Base-by-base conservation (phyloP, 2,888 invertebrate species). In the Lycophotia porphyrea region DNA sequence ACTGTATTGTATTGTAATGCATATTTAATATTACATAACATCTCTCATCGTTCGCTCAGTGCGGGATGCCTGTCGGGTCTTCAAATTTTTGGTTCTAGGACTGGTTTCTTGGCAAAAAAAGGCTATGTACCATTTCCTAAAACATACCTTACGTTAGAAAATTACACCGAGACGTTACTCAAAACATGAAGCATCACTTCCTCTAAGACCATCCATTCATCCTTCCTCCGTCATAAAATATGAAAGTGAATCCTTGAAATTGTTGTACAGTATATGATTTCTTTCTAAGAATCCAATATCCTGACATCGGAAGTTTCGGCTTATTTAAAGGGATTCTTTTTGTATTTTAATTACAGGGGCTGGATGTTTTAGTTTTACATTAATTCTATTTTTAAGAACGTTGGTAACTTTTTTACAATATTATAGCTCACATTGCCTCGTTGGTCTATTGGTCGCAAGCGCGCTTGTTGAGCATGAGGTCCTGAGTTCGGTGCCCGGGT, bases 261-360 rank as follows among this genome's bases (percentile, higher is more conserved):
- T 21, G n/a, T 61, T 47, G 24, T 4, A 31, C 18, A 55, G 47
- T 65, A 69, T 47, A 27, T 52, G 36, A 66, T 61, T 78, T 70
- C 27, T 39, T 47, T 76, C n/a, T 8, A 31, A 47, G 47, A 63
- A 67, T 63, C 24, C 42, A 76, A 71, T 67, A 70, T 76, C 60
- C 65, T 61, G 60, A 47, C 31, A 31, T 27, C 52, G 66, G 61
- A 75, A 36, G 70, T 70, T 66, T 76, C 11, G 5, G n/a, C 44
- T 78, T 31, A 42, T 47, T 39, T 39, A 66, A 61, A 75, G 66
- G 44, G 66, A 44, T 36, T 52, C 2, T 47, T 61, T 52, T 78
- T 70, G 49, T 52, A 60, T 65, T 65, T 36, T 70, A 70, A 75
- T 75, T 75, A 65, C 24, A 34, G 21, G 52, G 69, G 31, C 5